These are phyloP conservation scores for Ephestia elutella DNA, from an alignment of 1,140 invertebrate species.

Conservation along the genomic window DNA sequence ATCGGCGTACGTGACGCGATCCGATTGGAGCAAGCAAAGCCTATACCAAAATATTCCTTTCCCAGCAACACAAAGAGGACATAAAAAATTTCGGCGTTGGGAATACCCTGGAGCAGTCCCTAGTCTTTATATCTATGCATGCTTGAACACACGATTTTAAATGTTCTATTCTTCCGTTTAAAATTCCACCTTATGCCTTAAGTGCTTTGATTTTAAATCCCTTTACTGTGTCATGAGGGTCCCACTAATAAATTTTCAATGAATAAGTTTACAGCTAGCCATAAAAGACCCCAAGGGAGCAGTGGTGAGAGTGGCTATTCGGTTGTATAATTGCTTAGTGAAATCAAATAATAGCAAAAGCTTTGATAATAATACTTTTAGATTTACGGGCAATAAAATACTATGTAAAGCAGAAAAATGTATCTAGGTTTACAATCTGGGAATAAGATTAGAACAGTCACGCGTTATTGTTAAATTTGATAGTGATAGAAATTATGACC, in stretches of 20 bases:
- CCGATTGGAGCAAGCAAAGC: constrained; percentile 12
- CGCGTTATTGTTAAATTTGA: no score
- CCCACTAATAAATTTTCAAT: constrained; percentile 27
- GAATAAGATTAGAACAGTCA: no score
- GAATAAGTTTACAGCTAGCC: constrained; percentile 31
- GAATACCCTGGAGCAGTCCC: constrained; percentile 30
- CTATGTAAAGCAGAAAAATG: no score
- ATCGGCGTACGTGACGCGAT: constrained; percentile 17
- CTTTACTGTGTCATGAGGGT: background rate
- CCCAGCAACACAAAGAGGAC: constrained; percentile 18
- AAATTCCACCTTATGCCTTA: constrained; percentile 14
- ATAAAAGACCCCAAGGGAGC: constrained; percentile 22
- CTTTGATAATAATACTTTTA: no score
- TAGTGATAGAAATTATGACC: no score
- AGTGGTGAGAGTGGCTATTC: constrained; percentile 18
- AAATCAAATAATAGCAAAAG: background rate
- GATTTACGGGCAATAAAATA: background rate
- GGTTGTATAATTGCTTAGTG: constrained; percentile 22
- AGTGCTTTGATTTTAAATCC: background rate
- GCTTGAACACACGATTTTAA: constrained; percentile 7
- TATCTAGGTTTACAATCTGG: background rate
- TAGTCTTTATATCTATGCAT: constrained; percentile 11
- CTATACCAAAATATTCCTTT: constrained; percentile 8
- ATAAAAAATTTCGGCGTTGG: constrained; percentile 24
- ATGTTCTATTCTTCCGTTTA: background rate